Conservation (phyloP, 2,113 vertebrate species). For the Bos indicus region DNA sequence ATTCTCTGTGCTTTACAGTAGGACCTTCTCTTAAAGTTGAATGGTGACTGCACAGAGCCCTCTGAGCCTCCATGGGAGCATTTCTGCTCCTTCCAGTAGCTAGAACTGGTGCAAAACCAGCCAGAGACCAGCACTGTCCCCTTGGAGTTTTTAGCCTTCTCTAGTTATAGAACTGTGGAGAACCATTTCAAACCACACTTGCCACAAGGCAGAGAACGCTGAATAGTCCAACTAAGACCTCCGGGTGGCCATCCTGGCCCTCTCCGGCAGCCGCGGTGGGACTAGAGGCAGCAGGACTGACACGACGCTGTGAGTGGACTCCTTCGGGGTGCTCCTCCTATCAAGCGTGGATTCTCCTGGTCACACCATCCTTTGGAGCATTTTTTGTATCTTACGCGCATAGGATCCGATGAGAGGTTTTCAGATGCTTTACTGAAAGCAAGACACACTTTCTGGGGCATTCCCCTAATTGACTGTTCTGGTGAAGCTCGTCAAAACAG, state of each 20-base stretch:
- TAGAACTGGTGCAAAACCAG: too few relatives aligned
- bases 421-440: constrained; percentile 71
- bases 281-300: background rate
- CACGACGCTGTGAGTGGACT: fast-evolving
- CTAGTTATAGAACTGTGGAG: background rate
- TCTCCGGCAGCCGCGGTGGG: background rate
- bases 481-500: constrained; percentile 75
- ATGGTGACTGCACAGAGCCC: background rate
- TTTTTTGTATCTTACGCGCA: background rate
- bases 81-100: background rate
- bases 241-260: fast-evolving
- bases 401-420: constrained; percentile 46
- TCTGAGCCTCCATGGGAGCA: background rate
- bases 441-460: constrained; percentile 74
- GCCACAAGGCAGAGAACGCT: background rate
- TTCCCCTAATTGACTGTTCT: constrained; percentile 71
- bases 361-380: background rate
- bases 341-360: fast-evolving
- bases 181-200: background rate
- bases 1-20: background rate
- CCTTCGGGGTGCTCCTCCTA: background rate
- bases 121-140: background rate
- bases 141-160: background rate
- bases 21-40: background rate
- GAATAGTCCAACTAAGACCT: background rate